Conservation (phyloP, 1,140 invertebrate genomes). For the Drosophila equinoxialis region DNA sequence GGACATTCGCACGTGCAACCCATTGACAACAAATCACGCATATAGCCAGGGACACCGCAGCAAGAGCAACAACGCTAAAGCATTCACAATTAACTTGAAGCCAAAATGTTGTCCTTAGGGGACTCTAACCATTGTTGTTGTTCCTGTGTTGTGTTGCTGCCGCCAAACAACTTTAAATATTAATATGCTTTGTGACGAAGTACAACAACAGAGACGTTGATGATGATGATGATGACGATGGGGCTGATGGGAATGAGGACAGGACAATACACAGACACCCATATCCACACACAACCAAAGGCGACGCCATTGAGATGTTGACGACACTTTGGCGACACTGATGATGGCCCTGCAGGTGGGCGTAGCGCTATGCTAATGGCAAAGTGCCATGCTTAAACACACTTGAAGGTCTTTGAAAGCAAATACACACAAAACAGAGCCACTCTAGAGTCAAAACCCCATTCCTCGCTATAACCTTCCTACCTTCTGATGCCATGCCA, state of each 20-base stretch:
- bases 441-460: not conserved
- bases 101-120: conserved; percentile 39
- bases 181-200: conserved; percentile 25
- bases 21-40: conserved; percentile 59
- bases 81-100: conserved; percentile 61
- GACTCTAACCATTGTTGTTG: conserved; percentile 25
- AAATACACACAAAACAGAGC: conserved; percentile 29
- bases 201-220: conserved; percentile 13
- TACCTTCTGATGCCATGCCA: not conserved
- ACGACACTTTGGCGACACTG: conserved; percentile 26
- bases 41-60: conserved; percentile 23
- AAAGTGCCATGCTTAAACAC: conserved; percentile 30
- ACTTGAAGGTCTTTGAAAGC: conserved; percentile 30
- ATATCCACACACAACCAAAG: not conserved
- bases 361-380: conserved; percentile 16
- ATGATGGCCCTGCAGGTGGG: conserved; percentile 25
- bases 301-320: conserved; percentile 28
- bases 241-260: conserved; percentile 9
- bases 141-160: conserved; percentile 33
- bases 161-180: conserved; percentile 32
- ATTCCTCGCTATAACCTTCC: not conserved
- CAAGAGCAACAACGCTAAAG: conserved; percentile 7
- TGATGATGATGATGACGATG: conserved; percentile 2
- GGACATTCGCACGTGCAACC: conserved; percentile 39
- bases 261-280: not conserved